These are phyloP conservation scores for Cotesia congregata DNA, from an alignment of 2,888 invertebrate species.

Conservation along the genomic window DNA sequence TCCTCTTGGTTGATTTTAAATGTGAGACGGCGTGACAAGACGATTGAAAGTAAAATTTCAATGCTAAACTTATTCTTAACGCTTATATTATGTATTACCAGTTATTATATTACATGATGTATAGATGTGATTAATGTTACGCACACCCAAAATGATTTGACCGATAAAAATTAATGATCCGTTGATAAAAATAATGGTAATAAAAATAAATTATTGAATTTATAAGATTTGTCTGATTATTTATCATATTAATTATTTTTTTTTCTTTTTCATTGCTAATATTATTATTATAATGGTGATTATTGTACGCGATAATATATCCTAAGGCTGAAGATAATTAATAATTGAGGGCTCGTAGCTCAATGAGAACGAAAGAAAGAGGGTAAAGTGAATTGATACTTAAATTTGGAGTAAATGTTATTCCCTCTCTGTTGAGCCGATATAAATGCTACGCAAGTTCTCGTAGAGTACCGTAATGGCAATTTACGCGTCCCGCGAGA, in stretches of 20 bases:
- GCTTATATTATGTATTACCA: neutral
- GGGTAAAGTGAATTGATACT: conserved; percentile 28
- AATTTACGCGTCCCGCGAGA: conserved; percentile 69
- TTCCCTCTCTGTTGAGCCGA: conserved; percentile 37
- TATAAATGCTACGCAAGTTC: conserved; percentile 42
- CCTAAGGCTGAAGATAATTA: conserved; percentile 56
- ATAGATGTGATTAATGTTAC: neutral
- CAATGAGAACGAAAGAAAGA: conserved; percentile 33
- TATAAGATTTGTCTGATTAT: neutral
- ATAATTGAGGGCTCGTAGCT: conserved; percentile 60
- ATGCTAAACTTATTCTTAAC: conserved; percentile 18
- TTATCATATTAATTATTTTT: neutral
- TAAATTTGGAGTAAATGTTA: conserved; percentile 37
- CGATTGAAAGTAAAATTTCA: conserved; percentile 23
- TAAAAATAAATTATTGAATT: conserved; percentile 6
- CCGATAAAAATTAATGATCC: conserved; percentile 15
- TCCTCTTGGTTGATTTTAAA: conserved; percentile 31
- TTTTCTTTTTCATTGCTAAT: neutral
- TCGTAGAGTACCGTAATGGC: conserved; percentile 60
- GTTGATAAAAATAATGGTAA: neutral
- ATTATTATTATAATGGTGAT: neutral
- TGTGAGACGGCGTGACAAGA: conserved; percentile 28
- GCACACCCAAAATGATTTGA: conserved; percentile 15
- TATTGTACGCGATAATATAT: conserved; percentile 19
- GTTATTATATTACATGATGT: neutral